Evolutionary conservation across 2,888 invertebrate genomes (phyloP), one percentile per base, ranked within the genome.

Genomic region (Cryptus armator): DNA sequence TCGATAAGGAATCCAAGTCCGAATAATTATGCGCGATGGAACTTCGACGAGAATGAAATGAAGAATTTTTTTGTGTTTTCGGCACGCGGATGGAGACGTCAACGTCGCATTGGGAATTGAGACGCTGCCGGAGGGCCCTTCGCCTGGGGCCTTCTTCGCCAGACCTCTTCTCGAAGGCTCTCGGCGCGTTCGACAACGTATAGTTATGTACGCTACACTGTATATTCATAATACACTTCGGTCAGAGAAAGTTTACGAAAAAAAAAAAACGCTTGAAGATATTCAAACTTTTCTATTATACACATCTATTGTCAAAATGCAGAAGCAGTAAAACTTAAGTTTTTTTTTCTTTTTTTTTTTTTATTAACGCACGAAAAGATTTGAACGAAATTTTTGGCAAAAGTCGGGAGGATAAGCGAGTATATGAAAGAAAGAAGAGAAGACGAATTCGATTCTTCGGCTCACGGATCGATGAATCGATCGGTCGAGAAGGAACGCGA

Each of bases 21-120:
- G 43, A 51, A 71, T n/a, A 51, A 24, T 56, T 16, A 24, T 46
- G 32, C 46, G 59, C 68, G 56, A 48, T 32, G 32, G 16, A 32
- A 16, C 29, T 32, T 14, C n/a, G 9, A 3, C 68, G 14, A 7
- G n/a, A 9, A 14, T 12, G 68, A 51, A n/a, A 6, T 24, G 81
- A 74, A 46, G n/a, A 56, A 68, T 81, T 84, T 87, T 87, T 88
- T 85, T 85, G 76, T 81, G 68, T 79, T 86, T 87, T 59, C 86
- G 74, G 70, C 62, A 70, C 48, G 80, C 64, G 72, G 71, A 84
- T 86, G 79, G 70, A 84, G 78, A 81, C 81, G 70, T 84, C 75
- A 84, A 81, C 75, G 84, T 78, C 78, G 75, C 64, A 51, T 37
- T 64, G 75, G 53, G 80, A 74, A 80, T 74, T 79, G 59, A 76